phyloP scores from a whole-genome alignment of 2,797 vertebrate genomes.

The Dipus sagitta region DNA sequence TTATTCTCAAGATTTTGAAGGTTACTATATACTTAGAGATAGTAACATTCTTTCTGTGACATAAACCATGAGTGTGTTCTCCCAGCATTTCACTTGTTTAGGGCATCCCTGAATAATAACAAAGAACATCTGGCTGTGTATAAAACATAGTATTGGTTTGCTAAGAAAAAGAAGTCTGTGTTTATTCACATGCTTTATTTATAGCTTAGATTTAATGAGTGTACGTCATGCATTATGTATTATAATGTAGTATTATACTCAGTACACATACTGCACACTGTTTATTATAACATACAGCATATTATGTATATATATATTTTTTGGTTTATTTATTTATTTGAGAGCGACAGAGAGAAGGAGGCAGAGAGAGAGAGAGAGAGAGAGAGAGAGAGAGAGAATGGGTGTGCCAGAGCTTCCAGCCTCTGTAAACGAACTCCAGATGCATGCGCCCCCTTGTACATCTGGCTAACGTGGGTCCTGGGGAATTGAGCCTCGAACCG shows the following conservation, averaged over 20 bases:
- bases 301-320: too few relatives aligned
- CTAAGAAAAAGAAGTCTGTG: background rate
- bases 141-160: background rate
- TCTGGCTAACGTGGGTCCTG: too few relatives aligned
- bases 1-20: background rate
- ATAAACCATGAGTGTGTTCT: background rate
- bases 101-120: background rate
- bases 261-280: background rate
- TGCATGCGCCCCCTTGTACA: too few relatives aligned
- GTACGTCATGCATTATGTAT: background rate
- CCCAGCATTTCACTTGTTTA: background rate
- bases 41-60: background rate
- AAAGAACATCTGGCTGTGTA: background rate
- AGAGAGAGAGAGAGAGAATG: too few relatives aligned
- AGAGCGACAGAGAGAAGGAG: too few relatives aligned
- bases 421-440: too few relatives aligned
- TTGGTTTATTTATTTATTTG: too few relatives aligned
- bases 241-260: background rate
- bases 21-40: background rate
- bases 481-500: too few relatives aligned
- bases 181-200: background rate
- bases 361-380: too few relatives aligned
- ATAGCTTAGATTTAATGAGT: background rate
- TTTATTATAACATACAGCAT: background rate
- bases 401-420: too few relatives aligned